Conservation (phyloP, 1,140 invertebrate species). For the Riptortus pedestris region DNA sequence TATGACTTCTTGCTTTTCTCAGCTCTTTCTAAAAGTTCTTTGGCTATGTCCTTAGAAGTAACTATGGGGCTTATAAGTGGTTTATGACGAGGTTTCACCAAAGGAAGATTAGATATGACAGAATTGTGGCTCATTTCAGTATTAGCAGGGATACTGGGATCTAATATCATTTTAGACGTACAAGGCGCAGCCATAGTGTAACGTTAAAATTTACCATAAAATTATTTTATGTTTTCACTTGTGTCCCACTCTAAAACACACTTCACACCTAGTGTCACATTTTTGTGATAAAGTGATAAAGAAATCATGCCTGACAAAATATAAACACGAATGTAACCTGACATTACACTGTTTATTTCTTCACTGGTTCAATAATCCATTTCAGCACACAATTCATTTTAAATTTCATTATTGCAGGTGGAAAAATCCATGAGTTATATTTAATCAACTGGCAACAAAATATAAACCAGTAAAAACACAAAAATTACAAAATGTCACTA, state of each 20-base stretch:
- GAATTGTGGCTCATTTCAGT: background rate
- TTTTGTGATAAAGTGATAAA: background rate
- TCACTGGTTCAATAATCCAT: no score
- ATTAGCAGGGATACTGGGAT: background rate
- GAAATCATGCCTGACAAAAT: background rate
- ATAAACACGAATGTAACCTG: background rate
- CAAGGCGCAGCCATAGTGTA: background rate
- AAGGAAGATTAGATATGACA: background rate
- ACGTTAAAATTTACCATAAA: background rate
- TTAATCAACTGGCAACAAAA: background rate
- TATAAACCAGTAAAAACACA: background rate
- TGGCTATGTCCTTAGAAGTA: conserved; percentile 40
- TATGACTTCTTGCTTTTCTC: conserved; percentile 33
- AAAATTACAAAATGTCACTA: background rate
- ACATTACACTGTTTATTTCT: no score
- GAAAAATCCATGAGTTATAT: background rate
- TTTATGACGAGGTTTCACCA: conserved; percentile 5
- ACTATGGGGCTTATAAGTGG: conserved; percentile 39
- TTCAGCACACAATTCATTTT: background rate
- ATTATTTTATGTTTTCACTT: background rate
- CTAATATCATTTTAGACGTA: background rate
- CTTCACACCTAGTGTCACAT: background rate
- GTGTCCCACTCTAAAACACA: background rate
- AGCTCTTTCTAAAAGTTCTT: conserved; percentile 39
- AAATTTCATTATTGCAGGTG: background rate